Base-by-base conservation (phyloP, 2,113 vertebrate genomes). In the Cheilinus undulatus region DNA sequence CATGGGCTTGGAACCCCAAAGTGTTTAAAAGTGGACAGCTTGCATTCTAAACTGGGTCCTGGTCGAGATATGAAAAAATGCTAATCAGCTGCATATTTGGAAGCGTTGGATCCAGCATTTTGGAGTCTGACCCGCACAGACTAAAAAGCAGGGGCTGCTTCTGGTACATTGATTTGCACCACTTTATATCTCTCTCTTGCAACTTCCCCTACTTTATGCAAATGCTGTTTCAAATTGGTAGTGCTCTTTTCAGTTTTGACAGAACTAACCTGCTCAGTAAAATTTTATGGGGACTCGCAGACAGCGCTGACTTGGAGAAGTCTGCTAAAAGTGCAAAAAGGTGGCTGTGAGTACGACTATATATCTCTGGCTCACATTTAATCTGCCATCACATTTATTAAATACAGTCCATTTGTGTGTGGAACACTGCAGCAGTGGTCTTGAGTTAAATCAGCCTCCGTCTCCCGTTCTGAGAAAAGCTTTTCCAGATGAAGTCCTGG, bases 371-470 rank as follows among this genome's bases (percentile, higher is more conserved):
- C 34, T 54, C 58, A 58, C 61, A 64, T 69, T 77, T 49, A 69
- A 80, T 52, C 69, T 80, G 67, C 63, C 61, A 59, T 63, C 64
- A 64, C 52, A 42, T 84, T 46, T 62, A 43, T 81, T 73, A 76
- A 83, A 76, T 54, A 40, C 5, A 66, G 34, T 54, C 66, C 58
- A 54, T 69, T 76, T 76, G 24, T 42, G 58, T 48, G 52, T 28
- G n/a, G 51, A 52, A 42, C 51, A 69, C 70, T 61, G 54, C 32
- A 54, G 42, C 66, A 56, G 52, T 46, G 46, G 48, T 54, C 22
- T 40, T 23, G 3, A 1, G 26, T 32, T 58, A 27, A n/a, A 57
- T 20, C 42, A 34, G 8, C 3, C 30, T 45, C 15, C 23, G 7
- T 42, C 43, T 42, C 43, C 23, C 28, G 36, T 72, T 76, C 12